Conservation (phyloP, 2,888 invertebrate species). For the Dichetophora obliterata region DNA sequence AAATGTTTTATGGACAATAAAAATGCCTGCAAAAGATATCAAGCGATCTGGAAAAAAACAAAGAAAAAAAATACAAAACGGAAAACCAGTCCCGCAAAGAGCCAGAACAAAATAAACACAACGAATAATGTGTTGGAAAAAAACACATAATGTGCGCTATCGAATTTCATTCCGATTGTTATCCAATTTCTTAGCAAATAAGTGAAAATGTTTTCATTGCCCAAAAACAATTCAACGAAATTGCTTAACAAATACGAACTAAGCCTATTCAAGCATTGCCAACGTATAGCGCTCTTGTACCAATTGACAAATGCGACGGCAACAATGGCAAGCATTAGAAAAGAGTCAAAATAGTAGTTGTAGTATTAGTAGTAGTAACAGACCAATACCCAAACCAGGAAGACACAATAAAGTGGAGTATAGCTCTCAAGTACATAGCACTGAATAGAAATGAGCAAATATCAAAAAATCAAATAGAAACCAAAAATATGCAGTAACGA, state of each 20-base stretch:
- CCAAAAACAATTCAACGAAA: constrained; percentile 1
- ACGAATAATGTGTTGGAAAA: constrained; percentile 40
- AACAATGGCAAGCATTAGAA: too few species aligned
- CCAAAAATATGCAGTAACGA: constrained; percentile 10
- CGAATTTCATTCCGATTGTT: constrained; percentile 69
- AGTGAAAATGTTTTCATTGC: constrained; percentile 62
- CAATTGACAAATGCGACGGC: too few species aligned
- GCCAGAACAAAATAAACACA: constrained; percentile 38
- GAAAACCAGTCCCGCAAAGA: constrained; percentile 41
- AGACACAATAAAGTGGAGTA: too few species aligned
- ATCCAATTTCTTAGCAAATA: constrained; percentile 67
- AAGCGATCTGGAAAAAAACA: constrained; percentile 22
- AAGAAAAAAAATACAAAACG: constrained; percentile 39
- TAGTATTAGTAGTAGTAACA: background rate
- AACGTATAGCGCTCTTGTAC: background rate
- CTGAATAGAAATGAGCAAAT: constrained; percentile 47
- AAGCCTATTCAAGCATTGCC: background rate
- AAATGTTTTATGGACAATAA: constrained; percentile 58
- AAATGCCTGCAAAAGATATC: constrained; percentile 38
- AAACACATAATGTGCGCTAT: constrained; percentile 63
- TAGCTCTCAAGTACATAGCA: too few species aligned
- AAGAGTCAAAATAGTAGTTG: too few species aligned
- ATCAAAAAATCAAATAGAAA: constrained; percentile 54
- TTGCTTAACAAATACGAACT: background rate
- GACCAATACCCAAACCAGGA: constrained; percentile 17